Base-by-base conservation (phyloP, 2,888 invertebrate species). In the Eupelmus urozonus region DNA sequence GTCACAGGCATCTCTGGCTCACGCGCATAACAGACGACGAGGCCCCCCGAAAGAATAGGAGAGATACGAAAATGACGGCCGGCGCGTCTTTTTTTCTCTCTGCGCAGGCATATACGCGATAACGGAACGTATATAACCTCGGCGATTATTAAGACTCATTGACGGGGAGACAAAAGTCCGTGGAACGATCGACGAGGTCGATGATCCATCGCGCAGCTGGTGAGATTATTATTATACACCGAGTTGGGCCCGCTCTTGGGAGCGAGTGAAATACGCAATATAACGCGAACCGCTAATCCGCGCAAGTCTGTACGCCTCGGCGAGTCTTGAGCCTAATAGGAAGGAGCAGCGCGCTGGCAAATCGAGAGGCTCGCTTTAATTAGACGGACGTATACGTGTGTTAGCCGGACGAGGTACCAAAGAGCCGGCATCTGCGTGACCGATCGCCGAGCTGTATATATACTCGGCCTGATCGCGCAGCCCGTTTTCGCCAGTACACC, bases 341-440 rank as follows among this genome's bases (percentile, higher is more conserved):
- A 71, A 51, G n/a, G 59, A 60, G 55, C 75, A 20, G 29, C 49
- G 40, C 42, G n/a, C 29, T 45, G 62, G 53, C 76, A 76, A 76
- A 76, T 76, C 65, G 59, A 71, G 65, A 71, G 71, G 57, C 59
- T 71, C 49, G 65, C 51, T 71, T 77, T 77, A 77, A 77, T 77
- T 77, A 71, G 76, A 77, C 40, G 51, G 65, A 77, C 65, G 57
- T 65, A 27, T 51, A 11, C 9, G 45, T 16, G 45, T 45, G 45
- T 45, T 13, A 9, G 13, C 16, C 3, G 5, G 34, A 5, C 13
- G 9, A 45, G 2, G 45, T 13, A 16, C 13, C 16, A 45, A 13
- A 9, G 16, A 13, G n/a, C n/a, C 34, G 25, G 53, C 71, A 62
- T 72, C 71, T 72, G 40, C 53, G 51, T 72, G 71, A 40, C 62